Percentiles rank a stretch among this genome's conserved stretches.
These are phyloP conservation scores for Philereme vetulata DNA, from an alignment of 2,888 invertebrate species.

Conservation along the genomic window DNA sequence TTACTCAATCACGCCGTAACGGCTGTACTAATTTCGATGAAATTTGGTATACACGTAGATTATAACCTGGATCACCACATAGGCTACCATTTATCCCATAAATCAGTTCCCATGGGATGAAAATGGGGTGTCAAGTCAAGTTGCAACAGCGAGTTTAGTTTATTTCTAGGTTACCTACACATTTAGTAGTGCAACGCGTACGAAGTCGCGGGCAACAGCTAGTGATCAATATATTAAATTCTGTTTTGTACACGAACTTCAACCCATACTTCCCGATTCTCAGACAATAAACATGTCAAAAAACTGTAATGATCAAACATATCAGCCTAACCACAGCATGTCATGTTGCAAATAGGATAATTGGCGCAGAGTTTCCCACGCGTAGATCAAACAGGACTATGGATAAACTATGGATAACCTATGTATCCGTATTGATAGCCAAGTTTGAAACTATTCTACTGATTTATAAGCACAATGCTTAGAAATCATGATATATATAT, in stretches of 20 bases:
- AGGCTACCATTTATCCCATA: no score
- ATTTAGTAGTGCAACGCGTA: no score
- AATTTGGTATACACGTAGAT: no score
- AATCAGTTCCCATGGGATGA: no score
- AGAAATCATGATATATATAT: not conserved
- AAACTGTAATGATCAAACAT: constrained; percentile 55
- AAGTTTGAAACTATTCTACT: not conserved
- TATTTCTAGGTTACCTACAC: no score
- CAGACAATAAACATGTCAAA: constrained; percentile 52
- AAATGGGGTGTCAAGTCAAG: no score
- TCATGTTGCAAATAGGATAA: constrained; percentile 69
- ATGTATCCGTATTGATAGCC: constrained; percentile 9
- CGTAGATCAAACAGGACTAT: constrained; percentile 31
- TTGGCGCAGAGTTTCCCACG: constrained; percentile 59
- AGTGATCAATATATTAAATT: no score
- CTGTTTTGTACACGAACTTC: not conserved
- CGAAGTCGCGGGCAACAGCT: no score
- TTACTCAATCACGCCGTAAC: no score
- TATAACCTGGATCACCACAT: no score
- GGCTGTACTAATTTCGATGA: no score
- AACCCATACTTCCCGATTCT: constrained; percentile 16
- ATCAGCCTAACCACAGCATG: constrained; percentile 41
- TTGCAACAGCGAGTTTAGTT: no score
- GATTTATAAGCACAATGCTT: not conserved
- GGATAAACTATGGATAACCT: constrained; percentile 21